phyloP scores from a whole-genome alignment of 1,140 invertebrate genomes.

The Drosophila micromelanica region DNA sequence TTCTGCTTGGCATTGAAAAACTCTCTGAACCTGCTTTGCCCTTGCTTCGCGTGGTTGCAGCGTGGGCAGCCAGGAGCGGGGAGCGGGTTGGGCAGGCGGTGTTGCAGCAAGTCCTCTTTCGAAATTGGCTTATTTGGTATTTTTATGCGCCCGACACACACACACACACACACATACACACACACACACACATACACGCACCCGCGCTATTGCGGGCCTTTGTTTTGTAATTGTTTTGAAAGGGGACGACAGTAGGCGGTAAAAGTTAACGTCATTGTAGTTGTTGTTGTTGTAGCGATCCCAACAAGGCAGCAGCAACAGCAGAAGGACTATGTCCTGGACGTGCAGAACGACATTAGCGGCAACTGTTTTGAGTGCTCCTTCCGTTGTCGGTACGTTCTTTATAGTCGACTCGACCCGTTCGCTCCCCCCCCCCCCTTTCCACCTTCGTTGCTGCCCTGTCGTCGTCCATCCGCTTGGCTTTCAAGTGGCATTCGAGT shows the following conservation, averaged over 20 bases:
- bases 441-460: background rate
- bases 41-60: background rate
- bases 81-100: slow-evolving; percentile 5
- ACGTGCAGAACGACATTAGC: slow-evolving; percentile 64
- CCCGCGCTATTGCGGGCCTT: slow-evolving; percentile 50
- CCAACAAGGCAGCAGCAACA: slow-evolving; percentile 23
- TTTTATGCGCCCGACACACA: slow-evolving; percentile 53
- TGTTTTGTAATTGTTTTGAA: slow-evolving; percentile 80
- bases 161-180: slow-evolving; percentile 14
- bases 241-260: slow-evolving; percentile 59
- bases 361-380: slow-evolving; percentile 80
- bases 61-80: too few species aligned
- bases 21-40: slow-evolving; percentile 25
- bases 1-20: slow-evolving; percentile 38
- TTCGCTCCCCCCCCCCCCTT: slow-evolving; percentile 4
- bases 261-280: slow-evolving; percentile 77
- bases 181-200: slow-evolving; percentile 10
- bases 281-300: slow-evolving; percentile 45
- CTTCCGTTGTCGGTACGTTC: slow-evolving; percentile 73
- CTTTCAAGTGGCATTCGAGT: slow-evolving; percentile 81
- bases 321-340: slow-evolving; percentile 58
- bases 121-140: slow-evolving; percentile 80
- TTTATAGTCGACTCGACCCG: slow-evolving; percentile 54
- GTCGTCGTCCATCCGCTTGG: slow-evolving; percentile 15
- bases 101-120: slow-evolving; percentile 69